Percentiles rank a stretch among this genome's conserved stretches.
Conservation (phyloP, 2,113 vertebrate genomes). For the Diphyllodes magnificus region DNA sequence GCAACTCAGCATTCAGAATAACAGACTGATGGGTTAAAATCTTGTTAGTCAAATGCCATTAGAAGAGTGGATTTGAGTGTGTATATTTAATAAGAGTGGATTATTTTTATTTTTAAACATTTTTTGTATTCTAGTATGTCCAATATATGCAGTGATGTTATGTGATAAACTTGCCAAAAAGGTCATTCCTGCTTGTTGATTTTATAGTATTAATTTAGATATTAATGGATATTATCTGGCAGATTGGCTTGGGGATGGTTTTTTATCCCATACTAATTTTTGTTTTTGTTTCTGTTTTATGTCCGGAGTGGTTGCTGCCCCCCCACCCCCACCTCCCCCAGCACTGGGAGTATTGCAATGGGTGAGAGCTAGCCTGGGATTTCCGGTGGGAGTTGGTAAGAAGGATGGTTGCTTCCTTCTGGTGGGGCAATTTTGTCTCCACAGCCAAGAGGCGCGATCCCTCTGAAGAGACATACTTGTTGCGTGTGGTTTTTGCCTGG, state of each 20-base stretch:
- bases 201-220: neutral
- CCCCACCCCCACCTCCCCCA: no score
- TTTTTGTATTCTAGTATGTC: neutral
- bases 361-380: neutral
- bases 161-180: neutral
- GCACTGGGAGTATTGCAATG: rapidly evolving
- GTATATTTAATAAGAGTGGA: neutral
- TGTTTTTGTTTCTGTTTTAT: neutral
- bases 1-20: neutral
- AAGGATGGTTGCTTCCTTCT: no score
- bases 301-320: rapidly evolving
- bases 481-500: no score
- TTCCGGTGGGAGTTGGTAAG: no score
- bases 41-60: neutral
- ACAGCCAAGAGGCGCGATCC: rapidly evolving
- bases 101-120: neutral
- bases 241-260: neutral
- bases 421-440: neutral
- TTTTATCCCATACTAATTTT: neutral
- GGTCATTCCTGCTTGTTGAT: neutral
- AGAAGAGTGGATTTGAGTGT: neutral
- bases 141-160: neutral
- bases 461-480: no score
- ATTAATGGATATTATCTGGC: neutral
- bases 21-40: neutral